Percentiles rank a stretch among this genome's conserved stretches.
Evolutionary conservation across 2,113 vertebrate species (phyloP).

Genomic region (Indicator maculatus): DNA sequence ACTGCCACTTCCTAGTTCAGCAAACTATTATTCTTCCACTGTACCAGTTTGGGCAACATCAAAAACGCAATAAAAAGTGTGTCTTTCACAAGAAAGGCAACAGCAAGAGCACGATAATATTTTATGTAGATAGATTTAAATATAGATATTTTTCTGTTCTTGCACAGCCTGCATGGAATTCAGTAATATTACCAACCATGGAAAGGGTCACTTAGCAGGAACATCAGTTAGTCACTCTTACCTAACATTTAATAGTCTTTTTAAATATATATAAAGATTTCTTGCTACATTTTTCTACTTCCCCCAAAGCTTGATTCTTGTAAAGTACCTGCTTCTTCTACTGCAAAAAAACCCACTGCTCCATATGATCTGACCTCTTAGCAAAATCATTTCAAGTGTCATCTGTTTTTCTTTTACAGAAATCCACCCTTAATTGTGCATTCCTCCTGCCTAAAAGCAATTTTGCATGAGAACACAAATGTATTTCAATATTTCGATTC

Average conservation of each 20-base stretch:
- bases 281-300: not conserved
- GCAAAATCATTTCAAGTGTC: not conserved
- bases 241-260: not conserved
- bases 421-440: not conserved
- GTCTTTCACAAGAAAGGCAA: slow-evolving; percentile 1
- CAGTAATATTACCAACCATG: not conserved
- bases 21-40: not conserved
- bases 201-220: not conserved
- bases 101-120: not conserved
- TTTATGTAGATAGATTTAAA: not conserved
- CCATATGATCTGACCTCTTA: not conserved
- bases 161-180: not conserved
- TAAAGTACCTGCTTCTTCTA: not conserved
- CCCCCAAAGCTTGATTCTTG: not conserved
- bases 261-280: not conserved
- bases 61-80: not conserved
- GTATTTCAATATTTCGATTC: not conserved
- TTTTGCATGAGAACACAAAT: not conserved
- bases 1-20: not conserved
- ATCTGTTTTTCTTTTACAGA: not conserved
- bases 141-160: not conserved
- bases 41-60: not conserved
- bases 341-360: not conserved
- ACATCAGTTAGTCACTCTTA: not conserved
- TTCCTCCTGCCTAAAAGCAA: not conserved